Evolutionary conservation across 2,797 vertebrate species (phyloP).

Genomic region (Danionella dracula): DNA sequence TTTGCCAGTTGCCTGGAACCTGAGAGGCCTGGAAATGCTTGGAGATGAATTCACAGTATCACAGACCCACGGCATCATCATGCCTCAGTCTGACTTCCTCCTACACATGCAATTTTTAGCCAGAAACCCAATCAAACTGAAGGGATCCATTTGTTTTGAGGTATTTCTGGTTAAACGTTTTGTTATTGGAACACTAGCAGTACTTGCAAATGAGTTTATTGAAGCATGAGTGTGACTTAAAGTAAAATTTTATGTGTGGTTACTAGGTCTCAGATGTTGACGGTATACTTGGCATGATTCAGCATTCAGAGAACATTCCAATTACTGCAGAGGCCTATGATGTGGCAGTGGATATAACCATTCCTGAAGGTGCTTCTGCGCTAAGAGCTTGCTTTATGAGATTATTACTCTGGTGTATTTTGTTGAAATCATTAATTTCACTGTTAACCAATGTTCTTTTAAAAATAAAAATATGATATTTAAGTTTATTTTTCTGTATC

Average conservation of each 20-base stretch:
- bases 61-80: conserved; percentile 64
- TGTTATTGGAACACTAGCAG: neutral
- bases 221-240: neutral
- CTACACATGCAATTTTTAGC: conserved; percentile 74
- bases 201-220: neutral
- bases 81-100: conserved; percentile 53
- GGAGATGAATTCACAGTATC: conserved; percentile 75
- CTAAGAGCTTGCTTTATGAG: neutral
- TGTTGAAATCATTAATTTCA: no score
- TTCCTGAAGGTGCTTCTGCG: conserved; percentile 70
- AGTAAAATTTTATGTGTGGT: no score
- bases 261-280: conserved; percentile 81
- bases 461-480: no score
- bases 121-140: conserved; percentile 62
- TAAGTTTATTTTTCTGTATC: neutral
- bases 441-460: no score
- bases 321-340: conserved; percentile 83
- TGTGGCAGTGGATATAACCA: conserved; percentile 73
- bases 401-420: neutral
- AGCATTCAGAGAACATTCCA: conserved; percentile 73
- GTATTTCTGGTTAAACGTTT: conserved; percentile 52
- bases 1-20: conserved; percentile 74
- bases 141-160: conserved; percentile 79
- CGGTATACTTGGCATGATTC: conserved; percentile 75
- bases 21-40: conserved; percentile 77